These are phyloP conservation scores for Pelosia muscerda DNA, from an alignment of 2,888 invertebrate genomes.

Conservation along the genomic window DNA sequence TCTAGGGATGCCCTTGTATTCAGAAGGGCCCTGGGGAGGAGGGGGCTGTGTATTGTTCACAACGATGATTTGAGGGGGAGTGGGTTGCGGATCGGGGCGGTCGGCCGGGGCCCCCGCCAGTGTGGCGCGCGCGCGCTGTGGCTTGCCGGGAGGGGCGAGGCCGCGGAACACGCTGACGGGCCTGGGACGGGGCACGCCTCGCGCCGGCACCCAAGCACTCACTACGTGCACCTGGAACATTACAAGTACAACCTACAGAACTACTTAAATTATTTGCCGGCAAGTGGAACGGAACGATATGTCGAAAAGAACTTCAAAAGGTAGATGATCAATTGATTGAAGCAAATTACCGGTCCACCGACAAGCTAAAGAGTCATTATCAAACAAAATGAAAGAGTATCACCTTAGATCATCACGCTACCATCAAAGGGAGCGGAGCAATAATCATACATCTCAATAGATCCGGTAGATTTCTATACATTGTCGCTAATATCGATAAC, in stretches of 20 bases:
- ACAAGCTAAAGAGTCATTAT: too few species aligned
- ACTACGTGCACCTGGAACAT: constrained; percentile 77
- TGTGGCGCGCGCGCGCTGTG: constrained; percentile 50
- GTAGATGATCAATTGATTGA: too few species aligned
- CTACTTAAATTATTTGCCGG: background rate
- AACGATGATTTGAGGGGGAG: constrained; percentile 55
- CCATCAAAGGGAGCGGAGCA: too few species aligned
- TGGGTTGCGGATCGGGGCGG: constrained; percentile 46
- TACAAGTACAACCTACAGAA: background rate
- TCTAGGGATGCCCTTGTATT: constrained; percentile 69
- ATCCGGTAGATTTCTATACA: too few species aligned
- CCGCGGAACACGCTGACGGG: constrained; percentile 26
- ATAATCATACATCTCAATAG: too few species aligned
- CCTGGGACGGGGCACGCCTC: constrained; percentile 36
- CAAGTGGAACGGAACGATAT: background rate
- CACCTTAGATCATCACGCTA: too few species aligned
- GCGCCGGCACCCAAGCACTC: constrained; percentile 55
- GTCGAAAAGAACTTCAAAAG: too few species aligned
- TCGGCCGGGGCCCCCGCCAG: constrained; percentile 52
- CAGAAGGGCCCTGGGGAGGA: constrained; percentile 52
- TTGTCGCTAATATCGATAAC: too few species aligned
- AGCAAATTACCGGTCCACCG: too few species aligned
- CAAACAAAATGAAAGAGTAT: too few species aligned
- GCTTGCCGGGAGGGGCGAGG: constrained; percentile 41
- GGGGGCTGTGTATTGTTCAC: constrained; percentile 52